Percentiles rank a stretch among this genome's conserved stretches.
Evolutionary conservation across 2,888 invertebrate species (phyloP).

Genomic region (Aphrophora alni): DNA sequence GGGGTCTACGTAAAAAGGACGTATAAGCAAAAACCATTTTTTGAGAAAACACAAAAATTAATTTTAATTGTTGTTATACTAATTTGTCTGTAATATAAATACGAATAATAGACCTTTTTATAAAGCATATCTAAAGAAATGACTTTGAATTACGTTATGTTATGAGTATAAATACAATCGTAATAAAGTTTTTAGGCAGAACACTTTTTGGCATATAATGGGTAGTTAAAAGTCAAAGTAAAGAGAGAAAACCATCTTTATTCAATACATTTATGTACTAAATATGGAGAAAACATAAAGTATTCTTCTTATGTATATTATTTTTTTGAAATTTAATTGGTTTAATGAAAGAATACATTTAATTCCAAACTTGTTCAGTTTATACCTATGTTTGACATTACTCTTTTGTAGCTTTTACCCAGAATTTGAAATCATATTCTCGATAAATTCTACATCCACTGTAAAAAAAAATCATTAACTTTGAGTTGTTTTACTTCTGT

Average conservation of each 20-base stretch:
- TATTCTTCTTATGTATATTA: too few species aligned
- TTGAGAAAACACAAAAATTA: conserved; percentile 24
- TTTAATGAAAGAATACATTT: background rate
- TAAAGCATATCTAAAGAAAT: background rate
- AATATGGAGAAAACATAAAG: background rate
- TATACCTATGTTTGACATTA: background rate
- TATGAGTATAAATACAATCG: conserved; percentile 10
- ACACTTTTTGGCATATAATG: background rate
- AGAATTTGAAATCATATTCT: background rate
- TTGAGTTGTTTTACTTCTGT: background rate
- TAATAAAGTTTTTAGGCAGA: conserved; percentile 4
- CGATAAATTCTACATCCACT: background rate
- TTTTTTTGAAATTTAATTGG: background rate
- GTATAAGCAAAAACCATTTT: conserved; percentile 9
- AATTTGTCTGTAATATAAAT: conserved; percentile 22
- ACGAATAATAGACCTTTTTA: conserved; percentile 5
- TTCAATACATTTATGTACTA: conserved; percentile 12
- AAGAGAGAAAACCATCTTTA: conserved; percentile 16
- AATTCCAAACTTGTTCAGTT: background rate
- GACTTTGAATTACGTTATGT: background rate
- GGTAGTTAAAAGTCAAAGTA: background rate
- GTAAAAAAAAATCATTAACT: conserved; percentile 2
- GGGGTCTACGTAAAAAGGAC: too few species aligned
- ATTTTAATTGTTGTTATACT: conserved; percentile 19
- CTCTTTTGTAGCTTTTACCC: too few species aligned